phyloP scores from a whole-genome alignment of 2,113 vertebrate genomes.

The Gymnobelideus leadbeateri region DNA sequence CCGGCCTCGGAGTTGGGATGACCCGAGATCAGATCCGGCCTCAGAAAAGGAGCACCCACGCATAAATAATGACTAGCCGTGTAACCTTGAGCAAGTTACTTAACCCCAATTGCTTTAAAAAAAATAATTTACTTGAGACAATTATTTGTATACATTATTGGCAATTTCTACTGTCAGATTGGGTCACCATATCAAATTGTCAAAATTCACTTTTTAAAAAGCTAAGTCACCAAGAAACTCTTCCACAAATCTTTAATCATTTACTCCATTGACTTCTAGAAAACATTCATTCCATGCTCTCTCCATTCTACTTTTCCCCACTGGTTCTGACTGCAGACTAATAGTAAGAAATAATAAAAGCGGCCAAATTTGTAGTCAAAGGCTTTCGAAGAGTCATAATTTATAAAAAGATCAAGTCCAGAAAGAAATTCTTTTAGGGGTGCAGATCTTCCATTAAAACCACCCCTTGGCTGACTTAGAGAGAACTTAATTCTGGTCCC shows the following conservation, averaged over 20 bases:
- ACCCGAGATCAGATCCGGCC: no score
- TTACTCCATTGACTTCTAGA: neutral
- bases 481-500: neutral
- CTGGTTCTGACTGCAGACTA: neutral
- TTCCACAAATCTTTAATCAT: neutral
- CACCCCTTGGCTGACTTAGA: neutral
- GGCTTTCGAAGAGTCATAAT: neutral
- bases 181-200: neutral
- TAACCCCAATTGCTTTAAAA: no score
- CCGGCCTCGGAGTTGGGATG: no score
- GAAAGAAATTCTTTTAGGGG: neutral
- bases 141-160: neutral
- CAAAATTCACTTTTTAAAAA: neutral
- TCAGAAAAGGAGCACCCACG: no score
- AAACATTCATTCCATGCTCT: neutral
- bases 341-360: neutral
- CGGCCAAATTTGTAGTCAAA: neutral
- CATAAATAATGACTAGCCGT: no score
- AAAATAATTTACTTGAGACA: neutral
- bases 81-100: no score
- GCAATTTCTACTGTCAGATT: neutral
- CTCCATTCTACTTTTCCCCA: neutral
- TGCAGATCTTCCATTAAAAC: neutral
- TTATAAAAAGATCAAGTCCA: neutral
- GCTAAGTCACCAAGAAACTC: neutral